Percentiles rank a stretch among this genome's conserved stretches.
Evolutionary conservation across 1,140 invertebrate species (phyloP).

Genomic region (Heliconius melpomene): DNA sequence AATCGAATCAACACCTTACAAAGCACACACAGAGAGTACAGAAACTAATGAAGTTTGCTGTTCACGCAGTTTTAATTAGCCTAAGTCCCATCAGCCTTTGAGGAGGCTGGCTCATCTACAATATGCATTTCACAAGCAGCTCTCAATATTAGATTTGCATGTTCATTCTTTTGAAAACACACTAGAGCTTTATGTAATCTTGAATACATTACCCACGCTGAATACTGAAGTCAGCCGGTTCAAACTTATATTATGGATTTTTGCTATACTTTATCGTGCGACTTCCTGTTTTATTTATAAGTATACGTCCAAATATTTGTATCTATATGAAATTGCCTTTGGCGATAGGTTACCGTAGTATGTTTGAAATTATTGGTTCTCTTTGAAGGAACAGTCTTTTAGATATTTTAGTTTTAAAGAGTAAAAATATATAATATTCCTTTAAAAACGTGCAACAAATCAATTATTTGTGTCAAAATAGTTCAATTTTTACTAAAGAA

Average conservation of each 20-base stretch:
- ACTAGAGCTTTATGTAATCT: conserved; percentile 34
- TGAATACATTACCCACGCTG: conserved; percentile 30
- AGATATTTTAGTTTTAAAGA: too few relatives aligned
- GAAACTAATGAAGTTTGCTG: conserved; percentile 11
- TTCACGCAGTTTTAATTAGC: conserved; percentile 17
- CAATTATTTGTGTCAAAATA: too few relatives aligned
- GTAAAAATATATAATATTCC: too few relatives aligned
- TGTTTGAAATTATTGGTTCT: too few relatives aligned
- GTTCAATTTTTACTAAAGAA: too few relatives aligned
- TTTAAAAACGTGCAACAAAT: too few relatives aligned
- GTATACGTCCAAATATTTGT: background rate
- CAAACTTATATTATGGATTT: conserved; percentile 22
- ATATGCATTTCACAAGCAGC: conserved; percentile 30
- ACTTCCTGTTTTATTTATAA: conserved; percentile 1
- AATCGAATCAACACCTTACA: background rate
- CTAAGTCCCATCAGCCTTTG: conserved; percentile 20
- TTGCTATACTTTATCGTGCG: background rate
- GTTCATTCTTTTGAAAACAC: conserved; percentile 33
- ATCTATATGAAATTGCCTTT: background rate
- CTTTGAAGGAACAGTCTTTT: too few relatives aligned
- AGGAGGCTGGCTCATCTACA: conserved; percentile 18
- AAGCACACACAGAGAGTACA: background rate
- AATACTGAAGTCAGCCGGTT: conserved; percentile 22
- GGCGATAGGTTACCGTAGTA: background rate
- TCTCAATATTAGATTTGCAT: conserved; percentile 34